Conservation (phyloP, 2,888 invertebrate genomes). For the Tanytarsus gracilentus region DNA sequence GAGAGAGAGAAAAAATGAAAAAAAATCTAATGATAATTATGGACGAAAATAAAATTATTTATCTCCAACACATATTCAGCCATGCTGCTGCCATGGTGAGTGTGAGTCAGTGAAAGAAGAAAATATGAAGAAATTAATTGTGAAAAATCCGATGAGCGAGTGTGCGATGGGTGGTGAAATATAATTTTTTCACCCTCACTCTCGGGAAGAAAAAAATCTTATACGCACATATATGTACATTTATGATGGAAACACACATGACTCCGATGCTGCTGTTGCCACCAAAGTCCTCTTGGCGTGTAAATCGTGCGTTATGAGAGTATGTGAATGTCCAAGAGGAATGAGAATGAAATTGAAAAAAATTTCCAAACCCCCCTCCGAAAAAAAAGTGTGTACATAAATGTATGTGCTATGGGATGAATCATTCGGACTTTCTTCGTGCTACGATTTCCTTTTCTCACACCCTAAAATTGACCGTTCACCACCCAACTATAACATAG, state of each 20-base stretch:
- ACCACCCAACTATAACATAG: neutral
- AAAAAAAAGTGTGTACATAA: neutral
- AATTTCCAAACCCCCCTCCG: neutral
- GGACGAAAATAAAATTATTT: constrained; percentile 26
- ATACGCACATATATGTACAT: neutral
- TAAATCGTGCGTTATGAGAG: too few species aligned
- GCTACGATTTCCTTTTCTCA: neutral
- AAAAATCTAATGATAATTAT: constrained; percentile 27
- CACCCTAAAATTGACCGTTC: neutral
- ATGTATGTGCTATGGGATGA: neutral
- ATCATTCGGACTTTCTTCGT: constrained; percentile 1
- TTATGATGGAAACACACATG: constrained; percentile 7
- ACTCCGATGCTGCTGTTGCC: neutral
- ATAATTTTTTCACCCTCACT: neutral
- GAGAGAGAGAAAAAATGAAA: neutral
- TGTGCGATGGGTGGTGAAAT: neutral
- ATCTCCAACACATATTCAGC: constrained; percentile 16
- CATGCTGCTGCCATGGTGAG: neutral
- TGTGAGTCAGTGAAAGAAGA: neutral
- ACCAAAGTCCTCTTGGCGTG: neutral
- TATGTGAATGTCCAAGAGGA: too few species aligned
- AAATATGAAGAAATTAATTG: constrained; percentile 28
- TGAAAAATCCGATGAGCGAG: constrained; percentile 14
- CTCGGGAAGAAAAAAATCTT: neutral
- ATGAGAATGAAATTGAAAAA: constrained; percentile 23